A percentile compares a stretch with the other conserved stretches of the same genome.
Evolutionary conservation across 2,797 vertebrate species (phyloP).

Genomic region (Adrianichthys oophorus): DNA sequence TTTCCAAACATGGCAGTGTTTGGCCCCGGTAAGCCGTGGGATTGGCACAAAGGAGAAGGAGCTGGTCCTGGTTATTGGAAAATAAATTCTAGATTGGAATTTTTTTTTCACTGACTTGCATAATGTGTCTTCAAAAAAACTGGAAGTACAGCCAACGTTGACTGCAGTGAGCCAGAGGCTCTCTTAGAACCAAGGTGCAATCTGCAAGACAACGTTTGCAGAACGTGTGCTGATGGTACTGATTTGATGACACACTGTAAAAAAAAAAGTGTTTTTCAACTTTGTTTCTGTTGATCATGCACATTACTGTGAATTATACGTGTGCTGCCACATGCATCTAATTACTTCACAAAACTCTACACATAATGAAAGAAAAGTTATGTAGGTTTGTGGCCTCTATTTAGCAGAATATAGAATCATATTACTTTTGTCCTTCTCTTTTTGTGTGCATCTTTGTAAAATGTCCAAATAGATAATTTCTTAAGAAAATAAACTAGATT

Average conservation of each 20-base stretch:
- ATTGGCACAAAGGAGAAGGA: constrained; percentile 35
- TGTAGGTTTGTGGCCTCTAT: constrained; percentile 2
- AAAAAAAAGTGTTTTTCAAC: constrained; percentile 3
- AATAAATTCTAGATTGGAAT: constrained; percentile 39
- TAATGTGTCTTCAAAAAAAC: constrained; percentile 38
- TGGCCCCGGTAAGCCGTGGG: constrained; percentile 32
- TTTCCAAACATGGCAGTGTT: constrained; percentile 55
- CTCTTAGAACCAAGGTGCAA: constrained; percentile 1
- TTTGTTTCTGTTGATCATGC: constrained; percentile 18
- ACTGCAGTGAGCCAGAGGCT: constrained; percentile 23
- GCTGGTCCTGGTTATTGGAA: constrained; percentile 41
- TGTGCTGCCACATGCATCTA: constrained; percentile 25
- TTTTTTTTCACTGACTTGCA: constrained; percentile 47
- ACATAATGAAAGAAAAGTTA: constrained; percentile 6
- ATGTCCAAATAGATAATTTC: no score
- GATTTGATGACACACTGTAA: background rate
- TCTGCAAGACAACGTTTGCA: background rate
- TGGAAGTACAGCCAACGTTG: constrained; percentile 28
- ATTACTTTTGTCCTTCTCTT: no score
- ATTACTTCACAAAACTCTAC: constrained; percentile 2
- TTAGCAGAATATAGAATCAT: background rate
- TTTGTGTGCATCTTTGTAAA: no score
- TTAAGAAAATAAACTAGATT: no score
- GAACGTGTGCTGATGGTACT: background rate
- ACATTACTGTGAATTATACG: constrained; percentile 5